Evolutionary conservation across 2,888 invertebrate species (phyloP).

Genomic region (Lepidochrysops patricia): DNA sequence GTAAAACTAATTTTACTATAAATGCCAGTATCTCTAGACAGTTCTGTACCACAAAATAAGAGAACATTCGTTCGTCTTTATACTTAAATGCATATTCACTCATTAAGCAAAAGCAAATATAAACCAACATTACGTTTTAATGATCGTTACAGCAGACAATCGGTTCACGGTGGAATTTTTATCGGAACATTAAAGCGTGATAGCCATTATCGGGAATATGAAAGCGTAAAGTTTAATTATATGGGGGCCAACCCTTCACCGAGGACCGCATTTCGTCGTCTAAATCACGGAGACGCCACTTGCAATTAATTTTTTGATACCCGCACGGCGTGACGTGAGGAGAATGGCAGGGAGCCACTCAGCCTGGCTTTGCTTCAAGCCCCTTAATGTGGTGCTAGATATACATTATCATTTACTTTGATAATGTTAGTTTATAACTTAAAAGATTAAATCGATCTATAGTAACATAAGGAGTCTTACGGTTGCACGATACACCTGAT

Average conservation of each 20-base stretch:
- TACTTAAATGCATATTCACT: no score
- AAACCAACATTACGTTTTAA: no score
- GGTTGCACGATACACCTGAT: no score
- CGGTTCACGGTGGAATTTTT: slow-evolving; percentile 11
- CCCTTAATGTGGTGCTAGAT: neutral
- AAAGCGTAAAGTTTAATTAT: slow-evolving; percentile 54
- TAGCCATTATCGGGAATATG: slow-evolving; percentile 36
- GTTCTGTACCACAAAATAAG: no score
- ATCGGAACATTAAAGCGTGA: slow-evolving; percentile 24
- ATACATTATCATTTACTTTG: neutral
- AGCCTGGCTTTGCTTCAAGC: neutral
- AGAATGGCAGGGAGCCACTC: neutral
- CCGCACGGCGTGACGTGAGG: slow-evolving; percentile 19
- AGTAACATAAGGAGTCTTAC: no score
- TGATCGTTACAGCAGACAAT: neutral
- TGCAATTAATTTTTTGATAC: slow-evolving; percentile 61
- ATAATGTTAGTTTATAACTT: neutral
- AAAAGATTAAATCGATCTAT: no score
- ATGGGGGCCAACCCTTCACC: slow-evolving; percentile 56
- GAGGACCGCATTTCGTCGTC: slow-evolving; percentile 63
- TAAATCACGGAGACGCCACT: slow-evolving; percentile 60
- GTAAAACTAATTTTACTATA: no score
- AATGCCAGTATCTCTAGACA: no score
- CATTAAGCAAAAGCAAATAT: no score
- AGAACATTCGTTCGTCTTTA: no score